phyloP scores from a whole-genome alignment of 2,797 vertebrate species.

The Philypnodon macrostomus region DNA sequence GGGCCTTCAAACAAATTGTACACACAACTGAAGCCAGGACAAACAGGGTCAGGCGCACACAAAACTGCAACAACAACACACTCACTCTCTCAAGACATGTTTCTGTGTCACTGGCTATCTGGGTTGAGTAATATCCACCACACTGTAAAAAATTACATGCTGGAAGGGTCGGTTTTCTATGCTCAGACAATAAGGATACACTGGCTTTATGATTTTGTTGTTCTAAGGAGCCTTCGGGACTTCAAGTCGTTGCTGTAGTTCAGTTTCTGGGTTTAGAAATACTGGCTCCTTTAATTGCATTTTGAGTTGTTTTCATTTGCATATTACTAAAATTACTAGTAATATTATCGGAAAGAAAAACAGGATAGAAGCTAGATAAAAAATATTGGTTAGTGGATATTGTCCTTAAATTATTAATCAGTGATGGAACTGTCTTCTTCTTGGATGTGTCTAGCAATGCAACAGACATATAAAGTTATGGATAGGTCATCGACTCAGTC shows the following conservation, averaged over 20 bases:
- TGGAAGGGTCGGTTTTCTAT: neutral
- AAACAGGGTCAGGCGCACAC: constrained; percentile 8
- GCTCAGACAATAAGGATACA: neutral
- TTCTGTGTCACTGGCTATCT: constrained; percentile 46
- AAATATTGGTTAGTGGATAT: neutral
- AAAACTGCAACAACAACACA: constrained; percentile 2
- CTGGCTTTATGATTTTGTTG: too few relatives aligned
- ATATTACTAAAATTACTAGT: too few relatives aligned
- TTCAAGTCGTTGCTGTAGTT: too few relatives aligned
- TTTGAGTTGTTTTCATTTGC: too few relatives aligned
- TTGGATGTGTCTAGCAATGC: too few relatives aligned
- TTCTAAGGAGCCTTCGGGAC: too few relatives aligned
- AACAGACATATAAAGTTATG: constrained; percentile 2
- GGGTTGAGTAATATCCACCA: constrained; percentile 21
- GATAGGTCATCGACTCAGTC: neutral
- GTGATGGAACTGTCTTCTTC: too few relatives aligned
- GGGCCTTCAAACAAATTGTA: constrained; percentile 17
- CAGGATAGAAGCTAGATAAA: neutral
- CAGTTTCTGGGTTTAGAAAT: too few relatives aligned
- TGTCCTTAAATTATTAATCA: neutral
- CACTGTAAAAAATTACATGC: constrained; percentile 32
- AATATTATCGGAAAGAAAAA: too few relatives aligned
- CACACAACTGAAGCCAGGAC: neutral
- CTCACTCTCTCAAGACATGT: constrained; percentile 16
- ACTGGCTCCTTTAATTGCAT: too few relatives aligned